phyloP scores from a whole-genome alignment of 2,113 vertebrate species.

The Indri indri region DNA sequence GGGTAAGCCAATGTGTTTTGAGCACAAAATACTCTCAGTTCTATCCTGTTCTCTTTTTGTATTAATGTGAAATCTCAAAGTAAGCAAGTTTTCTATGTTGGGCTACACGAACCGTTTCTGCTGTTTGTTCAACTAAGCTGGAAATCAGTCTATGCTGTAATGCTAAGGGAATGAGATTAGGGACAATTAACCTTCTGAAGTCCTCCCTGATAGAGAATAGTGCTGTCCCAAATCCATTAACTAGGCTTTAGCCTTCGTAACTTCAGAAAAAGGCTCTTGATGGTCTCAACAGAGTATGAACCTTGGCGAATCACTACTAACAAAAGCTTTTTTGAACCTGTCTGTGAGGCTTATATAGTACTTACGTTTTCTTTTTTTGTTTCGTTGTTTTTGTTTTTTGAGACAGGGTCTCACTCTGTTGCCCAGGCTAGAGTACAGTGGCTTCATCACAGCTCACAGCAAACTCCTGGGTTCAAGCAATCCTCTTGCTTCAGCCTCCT shows the following conservation, averaged over 20 bases:
- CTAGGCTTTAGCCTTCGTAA: not conserved
- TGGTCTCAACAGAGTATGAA: not conserved
- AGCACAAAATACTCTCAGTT: not conserved
- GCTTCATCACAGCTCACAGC: no score
- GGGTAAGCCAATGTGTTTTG: not conserved
- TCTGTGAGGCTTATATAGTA: not conserved
- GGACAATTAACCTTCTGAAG: not conserved
- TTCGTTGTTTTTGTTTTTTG: no score
- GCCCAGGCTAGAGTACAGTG: no score
- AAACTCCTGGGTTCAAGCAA: no score
- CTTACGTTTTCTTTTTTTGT: not conserved
- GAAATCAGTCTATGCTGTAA: not conserved
- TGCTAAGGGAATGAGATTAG: not conserved
- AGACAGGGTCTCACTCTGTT: no score
- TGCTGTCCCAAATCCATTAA: not conserved
- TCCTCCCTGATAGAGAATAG: not conserved
- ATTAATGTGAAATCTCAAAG: not conserved
- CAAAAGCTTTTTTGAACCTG: not conserved
- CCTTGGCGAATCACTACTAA: not conserved
- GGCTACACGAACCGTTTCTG: not conserved
- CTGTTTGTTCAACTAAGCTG: not conserved
- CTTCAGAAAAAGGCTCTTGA: not conserved
- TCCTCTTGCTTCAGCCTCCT: no score
- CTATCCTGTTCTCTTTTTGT: not conserved
- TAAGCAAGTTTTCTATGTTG: not conserved